Evolutionary conservation across 1,140 invertebrate species (phyloP).

Genomic region (Dreissena polymorpha): DNA sequence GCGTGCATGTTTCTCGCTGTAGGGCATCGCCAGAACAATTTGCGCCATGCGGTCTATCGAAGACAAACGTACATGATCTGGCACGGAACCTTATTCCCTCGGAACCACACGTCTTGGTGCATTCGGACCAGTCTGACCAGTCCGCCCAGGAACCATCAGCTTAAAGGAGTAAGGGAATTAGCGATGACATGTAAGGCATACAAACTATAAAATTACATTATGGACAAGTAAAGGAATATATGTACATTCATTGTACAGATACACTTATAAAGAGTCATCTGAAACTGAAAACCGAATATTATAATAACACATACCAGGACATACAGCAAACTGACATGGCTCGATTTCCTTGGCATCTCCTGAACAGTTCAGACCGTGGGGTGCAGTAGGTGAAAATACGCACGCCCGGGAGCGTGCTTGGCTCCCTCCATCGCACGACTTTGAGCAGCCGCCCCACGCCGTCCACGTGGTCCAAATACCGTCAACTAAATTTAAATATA

Average conservation of each 20-base stretch:
- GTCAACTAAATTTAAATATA: constrained; percentile 58
- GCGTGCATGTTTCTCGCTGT: constrained; percentile 8
- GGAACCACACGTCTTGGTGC: constrained; percentile 33
- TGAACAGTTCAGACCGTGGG: constrained; percentile 59
- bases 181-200: too few species aligned
- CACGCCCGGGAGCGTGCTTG: constrained; percentile 49
- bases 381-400: constrained; percentile 58
- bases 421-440: constrained; percentile 62
- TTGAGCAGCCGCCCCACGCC: constrained; percentile 60
- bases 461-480: constrained; percentile 64
- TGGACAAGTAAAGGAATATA: too few species aligned
- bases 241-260: too few species aligned
- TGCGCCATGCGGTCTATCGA: constrained; percentile 12
- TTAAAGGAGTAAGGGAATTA: not conserved
- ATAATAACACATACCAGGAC: constrained; percentile 33
- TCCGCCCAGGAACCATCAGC: constrained; percentile 37
- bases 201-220: too few species aligned
- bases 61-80: constrained; percentile 24
- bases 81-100: constrained; percentile 28
- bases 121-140: constrained; percentile 37
- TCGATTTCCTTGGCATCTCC: constrained; percentile 1
- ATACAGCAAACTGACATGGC: constrained; percentile 5
- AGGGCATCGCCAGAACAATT: constrained; percentile 1
- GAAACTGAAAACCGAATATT: too few species aligned
- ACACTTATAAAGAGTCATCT: too few species aligned